phyloP scores from a whole-genome alignment of 2,113 vertebrate species.

The Spea bombifrons region DNA sequence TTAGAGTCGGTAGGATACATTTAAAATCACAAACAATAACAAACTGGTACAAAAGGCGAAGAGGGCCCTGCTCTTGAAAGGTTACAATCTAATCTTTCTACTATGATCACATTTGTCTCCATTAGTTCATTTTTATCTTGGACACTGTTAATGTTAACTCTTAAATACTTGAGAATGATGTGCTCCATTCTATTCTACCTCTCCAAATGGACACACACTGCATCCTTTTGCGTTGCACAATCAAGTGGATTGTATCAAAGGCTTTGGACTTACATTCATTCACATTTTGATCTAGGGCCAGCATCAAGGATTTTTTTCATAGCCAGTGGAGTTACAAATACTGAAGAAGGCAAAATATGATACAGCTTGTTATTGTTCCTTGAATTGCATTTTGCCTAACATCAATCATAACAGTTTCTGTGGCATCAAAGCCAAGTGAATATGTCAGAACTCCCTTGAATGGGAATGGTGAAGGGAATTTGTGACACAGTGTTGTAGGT shows the following conservation, averaged over 20 bases:
- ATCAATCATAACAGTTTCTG: slow-evolving; percentile 47
- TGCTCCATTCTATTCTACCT: slow-evolving; percentile 15
- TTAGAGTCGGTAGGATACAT: too few species aligned
- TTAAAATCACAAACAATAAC: too few species aligned
- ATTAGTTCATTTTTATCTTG: too few species aligned
- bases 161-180: neutral
- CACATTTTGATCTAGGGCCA: slow-evolving; percentile 46
- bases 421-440: slow-evolving; percentile 46
- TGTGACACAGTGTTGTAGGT: slow-evolving; percentile 29
- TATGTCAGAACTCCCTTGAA: slow-evolving; percentile 43
- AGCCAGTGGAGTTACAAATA: slow-evolving; percentile 47
- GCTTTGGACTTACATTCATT: slow-evolving; percentile 46
- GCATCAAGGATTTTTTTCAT: slow-evolving; percentile 46
- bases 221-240: slow-evolving; percentile 33
- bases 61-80: too few species aligned
- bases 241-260: slow-evolving; percentile 51
- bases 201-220: slow-evolving; percentile 19
- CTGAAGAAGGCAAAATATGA: slow-evolving; percentile 45
- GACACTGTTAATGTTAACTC: neutral
- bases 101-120: too few species aligned
- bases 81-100: too few species aligned
- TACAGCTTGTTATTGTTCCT: slow-evolving; percentile 48
- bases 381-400: slow-evolving; percentile 47
- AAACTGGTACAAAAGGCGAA: too few species aligned
- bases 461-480: slow-evolving; percentile 38